phyloP scores from a whole-genome alignment of 2,113 vertebrate genomes.

The Myrmecophaga tridactyla region DNA sequence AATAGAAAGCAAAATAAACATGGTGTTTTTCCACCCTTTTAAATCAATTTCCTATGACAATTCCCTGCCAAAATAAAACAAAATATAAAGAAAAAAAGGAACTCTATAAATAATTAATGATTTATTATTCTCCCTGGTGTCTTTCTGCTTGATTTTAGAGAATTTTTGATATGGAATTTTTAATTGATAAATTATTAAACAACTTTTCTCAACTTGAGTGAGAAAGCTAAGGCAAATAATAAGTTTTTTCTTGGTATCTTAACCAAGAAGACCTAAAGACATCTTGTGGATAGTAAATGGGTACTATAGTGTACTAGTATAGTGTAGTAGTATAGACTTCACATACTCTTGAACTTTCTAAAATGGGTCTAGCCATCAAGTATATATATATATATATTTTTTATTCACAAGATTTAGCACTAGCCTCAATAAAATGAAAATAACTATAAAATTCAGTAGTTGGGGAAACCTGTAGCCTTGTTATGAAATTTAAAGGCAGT shows the following conservation, averaged over 20 bases:
- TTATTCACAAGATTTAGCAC: constrained; percentile 51
- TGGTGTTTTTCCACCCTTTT: not conserved
- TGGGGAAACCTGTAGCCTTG: constrained; percentile 71
- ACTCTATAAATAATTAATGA: not conserved
- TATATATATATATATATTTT: not conserved
- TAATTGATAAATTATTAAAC: constrained; percentile 1
- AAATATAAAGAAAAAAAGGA: not conserved
- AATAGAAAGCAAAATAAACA: not conserved
- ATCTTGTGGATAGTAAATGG: constrained; percentile 74
- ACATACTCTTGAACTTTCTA: constrained; percentile 67
- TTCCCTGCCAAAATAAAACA: not conserved
- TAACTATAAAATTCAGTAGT: constrained; percentile 64
- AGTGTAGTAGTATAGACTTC: constrained; percentile 69
- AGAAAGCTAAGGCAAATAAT: not conserved
- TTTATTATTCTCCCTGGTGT: not conserved
- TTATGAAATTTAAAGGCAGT: not conserved
- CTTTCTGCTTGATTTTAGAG: not conserved
- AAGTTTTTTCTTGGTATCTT: constrained; percentile 57
- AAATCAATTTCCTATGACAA: not conserved
- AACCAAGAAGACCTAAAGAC: constrained; percentile 62
- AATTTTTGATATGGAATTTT: not conserved
- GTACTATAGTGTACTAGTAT: constrained; percentile 65
- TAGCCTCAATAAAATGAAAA: constrained; percentile 71
- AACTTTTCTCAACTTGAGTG: not conserved
- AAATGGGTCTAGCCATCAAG: constrained; percentile 57